Conservation (phyloP, 1,140 invertebrate species). For the Heliconius congener region DNA sequence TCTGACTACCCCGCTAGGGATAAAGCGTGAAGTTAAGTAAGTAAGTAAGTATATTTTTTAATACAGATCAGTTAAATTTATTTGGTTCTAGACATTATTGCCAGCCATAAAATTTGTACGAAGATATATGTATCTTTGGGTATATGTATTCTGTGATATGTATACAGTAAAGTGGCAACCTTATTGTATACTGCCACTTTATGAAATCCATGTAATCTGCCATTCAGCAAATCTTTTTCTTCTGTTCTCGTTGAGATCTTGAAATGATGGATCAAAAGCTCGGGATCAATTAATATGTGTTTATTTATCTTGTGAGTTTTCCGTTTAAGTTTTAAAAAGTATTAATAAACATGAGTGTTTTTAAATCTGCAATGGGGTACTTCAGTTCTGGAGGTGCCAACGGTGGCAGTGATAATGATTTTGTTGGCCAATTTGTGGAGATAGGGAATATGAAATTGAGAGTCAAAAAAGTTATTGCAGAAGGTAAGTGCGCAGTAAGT, state of each 20-base stretch:
- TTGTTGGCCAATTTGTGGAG: slow-evolving; percentile 94
- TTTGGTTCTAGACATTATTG: not conserved
- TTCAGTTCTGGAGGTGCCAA: slow-evolving; percentile 85
- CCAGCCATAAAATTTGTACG: not conserved
- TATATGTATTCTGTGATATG: no score
- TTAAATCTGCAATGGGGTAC: slow-evolving; percentile 93
- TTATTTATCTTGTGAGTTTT: slow-evolving; percentile 32
- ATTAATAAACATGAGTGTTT: slow-evolving; percentile 88
- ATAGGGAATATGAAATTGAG: slow-evolving; percentile 93
- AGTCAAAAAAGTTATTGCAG: slow-evolving; percentile 94
- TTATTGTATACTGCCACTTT: slow-evolving; percentile 35
- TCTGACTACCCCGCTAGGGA: no score
- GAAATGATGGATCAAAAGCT: slow-evolving; percentile 27
- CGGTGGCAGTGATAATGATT: slow-evolving; percentile 89
- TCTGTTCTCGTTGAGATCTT: slow-evolving; percentile 3
- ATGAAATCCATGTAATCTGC: slow-evolving; percentile 30
- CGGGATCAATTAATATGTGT: slow-evolving; percentile 33
- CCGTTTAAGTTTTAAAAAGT: slow-evolving; percentile 37
- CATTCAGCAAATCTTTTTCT: slow-evolving; percentile 36
- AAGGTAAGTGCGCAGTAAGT: slow-evolving; percentile 85
- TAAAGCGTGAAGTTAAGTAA: no score
- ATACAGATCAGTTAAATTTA: not conserved
- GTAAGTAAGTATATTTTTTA: not conserved
- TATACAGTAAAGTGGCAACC: not conserved
- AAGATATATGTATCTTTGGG: not conserved